Conservation (phyloP, 1,140 invertebrate species). For the Polyergus mexicanus region DNA sequence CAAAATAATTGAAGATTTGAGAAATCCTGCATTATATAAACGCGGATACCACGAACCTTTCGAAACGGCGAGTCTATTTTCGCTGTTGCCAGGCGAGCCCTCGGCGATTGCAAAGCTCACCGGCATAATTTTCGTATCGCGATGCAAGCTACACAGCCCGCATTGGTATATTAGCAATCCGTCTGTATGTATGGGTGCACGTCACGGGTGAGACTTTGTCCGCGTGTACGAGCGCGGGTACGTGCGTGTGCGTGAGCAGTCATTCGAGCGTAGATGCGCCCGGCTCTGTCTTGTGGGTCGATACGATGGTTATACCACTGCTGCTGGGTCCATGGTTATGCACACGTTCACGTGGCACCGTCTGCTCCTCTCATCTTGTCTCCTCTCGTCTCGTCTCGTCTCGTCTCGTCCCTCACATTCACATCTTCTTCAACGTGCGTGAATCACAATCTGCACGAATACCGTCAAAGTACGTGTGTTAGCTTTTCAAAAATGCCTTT, state of each 20-base stretch:
- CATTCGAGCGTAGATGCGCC: slow-evolving; percentile 37
- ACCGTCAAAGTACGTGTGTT: not conserved
- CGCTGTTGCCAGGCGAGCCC: slow-evolving; percentile 29
- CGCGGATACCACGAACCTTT: not conserved
- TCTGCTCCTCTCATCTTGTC: slow-evolving; percentile 39
- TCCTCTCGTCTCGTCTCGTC: not conserved
- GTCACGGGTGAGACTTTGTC: slow-evolving; percentile 26
- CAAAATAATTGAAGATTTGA: not conserved
- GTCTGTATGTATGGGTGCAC: not conserved
- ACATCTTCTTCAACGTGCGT: not conserved
- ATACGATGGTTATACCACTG: slow-evolving; percentile 74
- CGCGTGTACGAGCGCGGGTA: not conserved
- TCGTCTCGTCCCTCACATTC: not conserved
- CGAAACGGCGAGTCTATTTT: slow-evolving; percentile 11
- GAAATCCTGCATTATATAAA: not conserved
- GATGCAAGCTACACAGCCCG: slow-evolving; percentile 3
- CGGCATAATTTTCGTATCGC: slow-evolving; percentile 39
- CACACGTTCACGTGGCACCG: slow-evolving; percentile 36
- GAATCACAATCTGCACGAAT: slow-evolving; percentile 3
- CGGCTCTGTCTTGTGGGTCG: slow-evolving; percentile 73
- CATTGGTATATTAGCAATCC: slow-evolving; percentile 33
- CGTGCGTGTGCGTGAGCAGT: slow-evolving; percentile 28
- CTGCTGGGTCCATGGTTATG: slow-evolving; percentile 58
- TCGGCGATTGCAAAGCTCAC: slow-evolving; percentile 13
- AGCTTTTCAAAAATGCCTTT: not conserved